These are phyloP conservation scores for Rhagonycha lutea DNA, from an alignment of 2,888 invertebrate genomes.

Conservation along the genomic window DNA sequence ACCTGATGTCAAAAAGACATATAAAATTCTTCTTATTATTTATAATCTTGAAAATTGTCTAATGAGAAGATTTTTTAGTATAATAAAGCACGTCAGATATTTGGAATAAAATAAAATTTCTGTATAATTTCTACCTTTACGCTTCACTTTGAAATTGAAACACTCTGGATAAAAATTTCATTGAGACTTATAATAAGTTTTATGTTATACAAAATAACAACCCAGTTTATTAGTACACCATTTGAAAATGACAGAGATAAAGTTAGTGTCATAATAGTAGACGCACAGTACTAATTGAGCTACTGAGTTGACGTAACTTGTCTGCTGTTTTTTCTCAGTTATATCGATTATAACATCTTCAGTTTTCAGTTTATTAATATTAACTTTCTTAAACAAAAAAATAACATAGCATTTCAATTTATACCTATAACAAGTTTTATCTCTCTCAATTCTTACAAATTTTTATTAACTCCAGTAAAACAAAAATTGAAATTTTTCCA, in stretches of 20 bases:
- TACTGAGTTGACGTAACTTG: constrained; percentile 16
- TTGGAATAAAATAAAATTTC: too few species aligned
- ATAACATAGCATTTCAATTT: neutral
- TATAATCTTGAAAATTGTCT: neutral
- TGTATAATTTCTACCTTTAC: neutral
- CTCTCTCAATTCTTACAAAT: neutral
- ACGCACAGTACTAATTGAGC: constrained; percentile 15
- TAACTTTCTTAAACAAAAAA: constrained; percentile 8
- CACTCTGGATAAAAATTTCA: neutral
- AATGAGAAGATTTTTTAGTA: neutral
- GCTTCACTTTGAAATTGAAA: neutral
- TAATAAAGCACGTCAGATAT: neutral
- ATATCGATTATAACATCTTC: constrained; percentile 12
- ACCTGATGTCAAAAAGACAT: neutral
- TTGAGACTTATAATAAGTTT: neutral
- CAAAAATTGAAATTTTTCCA: too few species aligned
- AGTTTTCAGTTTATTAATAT: constrained; percentile 5
- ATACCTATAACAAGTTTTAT: neutral
- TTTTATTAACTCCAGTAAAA: too few species aligned
- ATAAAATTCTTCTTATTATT: neutral
- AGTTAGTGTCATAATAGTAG: constrained; percentile 13
- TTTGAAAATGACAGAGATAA: constrained; percentile 19
- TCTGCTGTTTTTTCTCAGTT: constrained; percentile 8
- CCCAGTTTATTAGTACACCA: constrained; percentile 14
- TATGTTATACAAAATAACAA: constrained; percentile 6